Conservation (phyloP, 2,888 invertebrate species). For the Agonopterix subpropinquella region DNA sequence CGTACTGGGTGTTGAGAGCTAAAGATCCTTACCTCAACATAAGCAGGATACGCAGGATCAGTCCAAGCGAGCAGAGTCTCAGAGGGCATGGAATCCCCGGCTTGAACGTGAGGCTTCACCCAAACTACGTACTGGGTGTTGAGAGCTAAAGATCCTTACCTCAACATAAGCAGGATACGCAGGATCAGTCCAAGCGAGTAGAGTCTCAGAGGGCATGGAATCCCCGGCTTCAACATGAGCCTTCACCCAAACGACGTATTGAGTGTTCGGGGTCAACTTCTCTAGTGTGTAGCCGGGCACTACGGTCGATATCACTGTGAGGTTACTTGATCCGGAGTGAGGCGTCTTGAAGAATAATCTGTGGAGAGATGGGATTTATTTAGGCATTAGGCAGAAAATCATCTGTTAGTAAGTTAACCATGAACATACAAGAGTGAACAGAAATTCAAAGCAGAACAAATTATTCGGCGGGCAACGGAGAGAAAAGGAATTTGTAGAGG, state of each 20-base stretch:
- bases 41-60: constrained; percentile 90
- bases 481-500: too few relatives aligned
- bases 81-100: constrained; percentile 81
- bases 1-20: constrained; percentile 82
- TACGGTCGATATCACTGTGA: constrained; percentile 78
- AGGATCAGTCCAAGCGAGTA: constrained; percentile 91
- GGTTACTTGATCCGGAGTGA: constrained; percentile 72
- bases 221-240: constrained; percentile 81
- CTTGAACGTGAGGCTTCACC: constrained; percentile 80
- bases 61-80: constrained; percentile 77
- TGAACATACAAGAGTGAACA: not conserved
- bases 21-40: constrained; percentile 80
- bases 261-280: constrained; percentile 85
- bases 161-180: constrained; percentile 91
- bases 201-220: constrained; percentile 86
- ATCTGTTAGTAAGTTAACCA: not conserved
- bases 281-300: constrained; percentile 83
- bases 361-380: constrained; percentile 5
- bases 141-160: constrained; percentile 73
- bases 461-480: too few relatives aligned
- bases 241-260: constrained; percentile 86
- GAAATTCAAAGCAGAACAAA: not conserved
- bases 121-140: constrained; percentile 90
- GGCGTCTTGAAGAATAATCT: constrained; percentile 83
- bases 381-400: too few relatives aligned